phyloP scores from a whole-genome alignment of 2,113 vertebrate species.

The Solenodon paradoxus region DNA sequence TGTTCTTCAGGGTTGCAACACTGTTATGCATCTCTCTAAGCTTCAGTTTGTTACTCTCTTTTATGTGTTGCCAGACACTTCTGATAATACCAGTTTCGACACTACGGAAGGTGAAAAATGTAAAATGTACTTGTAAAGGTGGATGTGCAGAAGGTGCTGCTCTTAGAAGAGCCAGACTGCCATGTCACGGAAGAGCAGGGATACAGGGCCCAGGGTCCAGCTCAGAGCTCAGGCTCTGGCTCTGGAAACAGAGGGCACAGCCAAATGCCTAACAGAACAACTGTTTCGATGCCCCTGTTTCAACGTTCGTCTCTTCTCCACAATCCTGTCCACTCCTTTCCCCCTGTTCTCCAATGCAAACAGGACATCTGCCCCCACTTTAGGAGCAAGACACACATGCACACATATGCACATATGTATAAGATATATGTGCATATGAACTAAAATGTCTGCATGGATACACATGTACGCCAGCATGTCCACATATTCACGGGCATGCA shows the following conservation, averaged over 20 bases:
- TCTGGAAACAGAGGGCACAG: not conserved
- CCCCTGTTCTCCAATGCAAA: not conserved
- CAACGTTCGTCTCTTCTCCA: conserved; percentile 29
- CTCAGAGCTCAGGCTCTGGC: not conserved
- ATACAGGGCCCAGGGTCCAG: not conserved
- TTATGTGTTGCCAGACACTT: conserved; percentile 13
- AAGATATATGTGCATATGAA: no score
- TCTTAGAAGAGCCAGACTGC: not conserved
- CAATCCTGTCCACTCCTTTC: not conserved
- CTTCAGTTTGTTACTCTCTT: not conserved
- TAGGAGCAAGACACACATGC: not conserved
- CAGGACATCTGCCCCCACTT: not conserved
- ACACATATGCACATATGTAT: not conserved
- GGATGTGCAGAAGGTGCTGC: not conserved
- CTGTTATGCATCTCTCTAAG: not conserved
- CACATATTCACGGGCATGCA: no score
- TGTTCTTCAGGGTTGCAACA: not conserved
- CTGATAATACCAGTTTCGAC: not conserved
- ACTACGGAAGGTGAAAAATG: not conserved
- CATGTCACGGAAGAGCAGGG: not conserved
- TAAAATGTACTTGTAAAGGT: not conserved
- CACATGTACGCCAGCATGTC: no score
- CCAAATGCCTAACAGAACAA: conserved; percentile 8
- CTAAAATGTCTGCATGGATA: no score
- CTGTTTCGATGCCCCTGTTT: not conserved